A percentile compares a stretch with the other conserved stretches of the same genome.
Conservation (phyloP, 2,797 vertebrate species). For the Anisognathus igniventris region DNA sequence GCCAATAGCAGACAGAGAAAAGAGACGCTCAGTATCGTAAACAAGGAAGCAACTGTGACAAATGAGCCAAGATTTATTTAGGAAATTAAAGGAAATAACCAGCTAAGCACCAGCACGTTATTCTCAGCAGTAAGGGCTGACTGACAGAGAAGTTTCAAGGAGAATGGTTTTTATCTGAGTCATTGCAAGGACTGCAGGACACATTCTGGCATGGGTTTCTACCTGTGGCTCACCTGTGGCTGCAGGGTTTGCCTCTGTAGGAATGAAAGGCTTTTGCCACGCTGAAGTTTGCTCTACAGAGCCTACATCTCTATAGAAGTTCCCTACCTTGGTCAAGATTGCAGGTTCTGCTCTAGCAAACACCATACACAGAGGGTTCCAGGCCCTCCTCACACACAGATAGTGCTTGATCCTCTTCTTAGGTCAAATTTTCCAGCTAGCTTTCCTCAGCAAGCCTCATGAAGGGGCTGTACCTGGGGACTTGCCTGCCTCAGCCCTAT, state of each 20-base stretch:
- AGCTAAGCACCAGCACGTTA: not conserved
- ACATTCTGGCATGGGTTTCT: not conserved
- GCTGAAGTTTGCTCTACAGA: not conserved
- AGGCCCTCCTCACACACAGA: accelerated
- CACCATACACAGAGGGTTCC: not conserved
- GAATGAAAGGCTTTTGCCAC: not conserved
- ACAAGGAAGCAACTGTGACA: not conserved
- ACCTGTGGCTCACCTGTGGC: not conserved
- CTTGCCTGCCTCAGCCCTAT: not conserved
- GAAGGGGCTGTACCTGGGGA: not conserved
- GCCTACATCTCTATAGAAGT: not conserved
- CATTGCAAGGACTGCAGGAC: not conserved
- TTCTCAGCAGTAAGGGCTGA: not conserved
- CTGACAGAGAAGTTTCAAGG: not conserved
- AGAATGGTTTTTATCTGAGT: not conserved
- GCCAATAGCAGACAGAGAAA: not conserved
- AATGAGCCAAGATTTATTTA: not conserved
- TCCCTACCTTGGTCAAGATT: not conserved
- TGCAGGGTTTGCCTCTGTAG: not conserved
- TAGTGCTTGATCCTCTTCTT: not conserved
- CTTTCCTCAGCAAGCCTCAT: not conserved
- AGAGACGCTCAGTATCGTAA: not conserved
- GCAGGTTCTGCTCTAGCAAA: not conserved
- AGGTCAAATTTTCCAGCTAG: not conserved
- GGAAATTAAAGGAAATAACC: not conserved